phyloP scores from a whole-genome alignment of 2,888 invertebrate genomes.

The Spialia ferax region DNA sequence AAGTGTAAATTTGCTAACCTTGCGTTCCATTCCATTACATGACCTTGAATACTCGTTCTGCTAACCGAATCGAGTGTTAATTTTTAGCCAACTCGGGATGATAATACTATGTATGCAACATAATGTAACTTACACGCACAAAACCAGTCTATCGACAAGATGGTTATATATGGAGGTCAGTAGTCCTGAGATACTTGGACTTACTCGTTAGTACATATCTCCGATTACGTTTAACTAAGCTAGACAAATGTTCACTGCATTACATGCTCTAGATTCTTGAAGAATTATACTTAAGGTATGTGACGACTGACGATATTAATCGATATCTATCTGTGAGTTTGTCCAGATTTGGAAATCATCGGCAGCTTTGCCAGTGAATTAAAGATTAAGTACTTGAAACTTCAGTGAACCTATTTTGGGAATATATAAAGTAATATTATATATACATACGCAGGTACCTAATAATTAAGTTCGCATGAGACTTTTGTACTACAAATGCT shows the following conservation, averaged over 20 bases:
- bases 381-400: too few species aligned
- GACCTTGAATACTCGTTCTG: conserved; percentile 3
- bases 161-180: conserved; percentile 21
- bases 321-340: background rate
- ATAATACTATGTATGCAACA: background rate
- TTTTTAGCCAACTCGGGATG: background rate
- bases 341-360: too few species aligned
- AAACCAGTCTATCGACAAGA: conserved; percentile 12
- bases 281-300: background rate
- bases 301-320: background rate
- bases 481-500: too few species aligned
- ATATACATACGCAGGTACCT: too few species aligned
- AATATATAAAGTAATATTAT: too few species aligned
- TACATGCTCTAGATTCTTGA: background rate
- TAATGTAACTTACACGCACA: conserved; percentile 5
- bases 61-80: conserved; percentile 4
- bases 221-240: conserved; percentile 12
- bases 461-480: too few species aligned
- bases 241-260: conserved; percentile 1
- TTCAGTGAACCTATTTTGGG: too few species aligned
- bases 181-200: conserved; percentile 4
- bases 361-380: too few species aligned
- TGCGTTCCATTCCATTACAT: background rate
- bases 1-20: conserved; percentile 3
- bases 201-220: background rate